Evolutionary conservation across 92 coral and sea anemone genomes (phyloP).

Genomic region (Palythoa heliodiscus): DNA sequence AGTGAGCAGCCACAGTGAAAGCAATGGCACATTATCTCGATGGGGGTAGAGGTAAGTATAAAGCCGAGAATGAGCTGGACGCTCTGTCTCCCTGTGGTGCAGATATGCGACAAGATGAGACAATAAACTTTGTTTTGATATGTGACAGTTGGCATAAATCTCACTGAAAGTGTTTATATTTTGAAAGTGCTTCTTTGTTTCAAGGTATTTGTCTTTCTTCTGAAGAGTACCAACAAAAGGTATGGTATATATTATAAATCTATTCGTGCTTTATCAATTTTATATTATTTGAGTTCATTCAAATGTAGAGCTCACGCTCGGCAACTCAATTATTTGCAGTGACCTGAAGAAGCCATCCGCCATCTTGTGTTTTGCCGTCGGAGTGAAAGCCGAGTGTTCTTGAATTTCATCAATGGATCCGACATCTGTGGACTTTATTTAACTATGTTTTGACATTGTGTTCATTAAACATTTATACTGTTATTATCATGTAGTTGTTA

Average conservation of each 20-base stretch:
- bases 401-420: conserved; percentile 14
- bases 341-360: conserved; percentile 15
- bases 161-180: not conserved
- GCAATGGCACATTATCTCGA: conserved; percentile 21
- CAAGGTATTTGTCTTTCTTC: conserved; percentile 7
- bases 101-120: conserved; percentile 12
- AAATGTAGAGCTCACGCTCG: conserved; percentile 20
- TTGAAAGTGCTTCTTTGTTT: conserved; percentile 16
- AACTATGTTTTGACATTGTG: not conserved
- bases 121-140: conserved; percentile 4
- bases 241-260: conserved; percentile 18
- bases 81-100: conserved; percentile 18
- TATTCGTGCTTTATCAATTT: conserved; percentile 25
- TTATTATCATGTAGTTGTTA: too few relatives aligned
- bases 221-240: conserved; percentile 21
- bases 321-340: conserved; percentile 15
- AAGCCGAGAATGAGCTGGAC: conserved; percentile 30
- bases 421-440: conserved; percentile 22
- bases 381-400: not conserved
- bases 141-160: conserved; percentile 29
- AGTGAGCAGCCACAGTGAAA: conserved; percentile 5
- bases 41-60: conserved; percentile 19
- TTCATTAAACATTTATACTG: too few relatives aligned
- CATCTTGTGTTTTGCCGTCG: conserved; percentile 21
- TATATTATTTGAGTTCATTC: conserved; percentile 14